Base-by-base conservation (phyloP, 1,140 invertebrate species). In the Bactericera cockerelli region DNA sequence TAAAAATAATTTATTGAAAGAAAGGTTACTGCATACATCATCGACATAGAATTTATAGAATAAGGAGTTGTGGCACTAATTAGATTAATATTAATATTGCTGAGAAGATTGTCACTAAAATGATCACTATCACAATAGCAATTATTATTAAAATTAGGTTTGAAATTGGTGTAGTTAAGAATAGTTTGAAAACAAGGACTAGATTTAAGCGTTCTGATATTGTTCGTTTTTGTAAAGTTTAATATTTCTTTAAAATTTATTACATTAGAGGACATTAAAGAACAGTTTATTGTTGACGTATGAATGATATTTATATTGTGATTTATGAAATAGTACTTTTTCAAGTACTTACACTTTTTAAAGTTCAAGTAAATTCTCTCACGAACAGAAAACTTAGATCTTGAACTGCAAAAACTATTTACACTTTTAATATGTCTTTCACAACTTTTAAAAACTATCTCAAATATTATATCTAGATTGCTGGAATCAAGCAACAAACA, bases 161-260 rank as follows among this genome's bases (percentile, higher is more conserved):
- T 31, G 13, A 31, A 31, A 31, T 31, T 31, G 28, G 28, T 31
- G 28, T 31, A 6, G 13, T 31, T 31, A 31, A 31, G 28, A 6
- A 31, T 6, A 13, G 13, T 6, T 31, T 31, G 4, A 4, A 31
- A 31, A 31, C 28, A 31, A 31, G 13, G 13, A 31, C 28, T 31
- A 31, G 28, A 31, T 31, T 31, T 31, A 31, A 13, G 13, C 13
- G 13, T 31, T 6, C 13, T 31, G 4, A 13, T 6, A 13, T 31
- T 31, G 28, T 4, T 19, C 19, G 42, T 49, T 49, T 49, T 49
- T 49, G 42, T 49, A 49, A 49, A 49, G 19, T 49, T 49, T 49
- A 49, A 49, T 4, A 49, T 49, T 49, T 49, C 42, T 49, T 49
- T 49, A 49, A 49, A 49, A 49, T 49, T 49, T 10, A 49, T 49